phyloP scores from a whole-genome alignment of 2,797 vertebrate genomes.

The Notolepis coatsorum region DNA sequence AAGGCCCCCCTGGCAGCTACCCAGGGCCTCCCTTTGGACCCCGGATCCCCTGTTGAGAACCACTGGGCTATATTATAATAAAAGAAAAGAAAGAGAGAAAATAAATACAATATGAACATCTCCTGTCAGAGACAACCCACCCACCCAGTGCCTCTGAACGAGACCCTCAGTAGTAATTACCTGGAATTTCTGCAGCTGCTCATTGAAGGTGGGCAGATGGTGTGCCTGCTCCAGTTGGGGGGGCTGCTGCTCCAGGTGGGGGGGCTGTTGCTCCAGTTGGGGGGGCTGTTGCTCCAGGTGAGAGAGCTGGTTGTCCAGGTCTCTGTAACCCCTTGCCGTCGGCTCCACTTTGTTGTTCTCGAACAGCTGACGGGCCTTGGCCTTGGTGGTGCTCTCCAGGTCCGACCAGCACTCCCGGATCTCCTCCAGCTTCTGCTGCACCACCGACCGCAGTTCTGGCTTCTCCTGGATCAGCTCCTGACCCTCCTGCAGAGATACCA shows the following conservation, averaged over 20 bases:
- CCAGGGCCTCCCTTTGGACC: too few species aligned
- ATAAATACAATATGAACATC: background rate
- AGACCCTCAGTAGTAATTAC: constrained; percentile 40
- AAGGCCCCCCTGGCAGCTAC: background rate
- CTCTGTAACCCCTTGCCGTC: constrained; percentile 87
- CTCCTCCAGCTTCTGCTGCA: constrained; percentile 84
- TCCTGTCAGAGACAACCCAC: background rate
- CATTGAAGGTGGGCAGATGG: constrained; percentile 86
- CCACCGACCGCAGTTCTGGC: constrained; percentile 85
- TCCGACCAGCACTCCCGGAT: constrained; percentile 90
- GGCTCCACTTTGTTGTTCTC: constrained; percentile 91
- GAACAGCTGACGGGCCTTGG: constrained; percentile 91
- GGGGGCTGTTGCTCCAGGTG: constrained; percentile 80
- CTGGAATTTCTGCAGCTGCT: constrained; percentile 84
- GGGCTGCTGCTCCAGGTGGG: constrained; percentile 83
- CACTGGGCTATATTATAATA: too few species aligned
- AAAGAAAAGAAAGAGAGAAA: too few species aligned
- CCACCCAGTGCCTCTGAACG: background rate
- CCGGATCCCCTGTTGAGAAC: too few species aligned
- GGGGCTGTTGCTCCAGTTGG: constrained; percentile 79
- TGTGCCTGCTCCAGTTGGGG: constrained; percentile 87
- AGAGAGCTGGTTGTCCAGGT: constrained; percentile 88
- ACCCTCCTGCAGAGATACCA: constrained; percentile 83
- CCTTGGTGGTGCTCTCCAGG: constrained; percentile 90
- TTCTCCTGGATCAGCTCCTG: constrained; percentile 89